These are phyloP conservation scores for Peromyscus californicus DNA, from an alignment of 2,113 vertebrate genomes.

Conservation along the genomic window DNA sequence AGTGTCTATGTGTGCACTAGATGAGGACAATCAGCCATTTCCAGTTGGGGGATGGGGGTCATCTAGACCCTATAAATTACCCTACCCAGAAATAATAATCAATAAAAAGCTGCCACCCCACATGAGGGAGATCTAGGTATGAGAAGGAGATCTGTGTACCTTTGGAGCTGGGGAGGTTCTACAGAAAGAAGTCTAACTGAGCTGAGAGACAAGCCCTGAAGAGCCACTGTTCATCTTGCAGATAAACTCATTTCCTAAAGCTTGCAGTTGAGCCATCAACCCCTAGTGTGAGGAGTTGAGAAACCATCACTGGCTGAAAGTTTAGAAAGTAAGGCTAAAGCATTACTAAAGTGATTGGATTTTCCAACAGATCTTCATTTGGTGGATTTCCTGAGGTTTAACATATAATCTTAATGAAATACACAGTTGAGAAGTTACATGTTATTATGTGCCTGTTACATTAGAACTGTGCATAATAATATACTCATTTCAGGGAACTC, in stretches of 20 bases:
- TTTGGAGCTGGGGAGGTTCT: not conserved
- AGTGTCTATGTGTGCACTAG: slow-evolving; percentile 57
- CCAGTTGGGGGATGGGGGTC: slow-evolving; percentile 68
- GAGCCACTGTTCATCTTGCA: not conserved
- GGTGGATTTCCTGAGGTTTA: slow-evolving; percentile 49
- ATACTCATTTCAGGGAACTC: not conserved
- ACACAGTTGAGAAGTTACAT: slow-evolving; percentile 19
- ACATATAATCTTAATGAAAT: not conserved
- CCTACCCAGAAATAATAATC: slow-evolving; percentile 70
- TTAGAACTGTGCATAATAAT: not conserved
- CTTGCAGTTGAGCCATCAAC: not conserved
- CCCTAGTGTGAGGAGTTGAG: not conserved
- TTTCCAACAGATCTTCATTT: slow-evolving; percentile 6
- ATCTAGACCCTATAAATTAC: slow-evolving; percentile 68
- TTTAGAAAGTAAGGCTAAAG: not conserved
- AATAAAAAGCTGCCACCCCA: slow-evolving; percentile 24
- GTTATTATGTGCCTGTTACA: slow-evolving; percentile 18
- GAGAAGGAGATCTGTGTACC: not conserved
- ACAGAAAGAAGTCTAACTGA: not conserved
- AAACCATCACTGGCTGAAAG: slow-evolving; percentile 3
- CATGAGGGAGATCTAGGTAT: not conserved
- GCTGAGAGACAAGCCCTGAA: not conserved
- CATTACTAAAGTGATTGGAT: slow-evolving; percentile 21
- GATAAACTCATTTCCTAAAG: not conserved
- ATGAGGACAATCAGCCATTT: slow-evolving; percentile 68